These are phyloP conservation scores for Lepeophtheirus nordmannii DNA, from an alignment of 2,888 invertebrate genomes.

Conservation along the genomic window DNA sequence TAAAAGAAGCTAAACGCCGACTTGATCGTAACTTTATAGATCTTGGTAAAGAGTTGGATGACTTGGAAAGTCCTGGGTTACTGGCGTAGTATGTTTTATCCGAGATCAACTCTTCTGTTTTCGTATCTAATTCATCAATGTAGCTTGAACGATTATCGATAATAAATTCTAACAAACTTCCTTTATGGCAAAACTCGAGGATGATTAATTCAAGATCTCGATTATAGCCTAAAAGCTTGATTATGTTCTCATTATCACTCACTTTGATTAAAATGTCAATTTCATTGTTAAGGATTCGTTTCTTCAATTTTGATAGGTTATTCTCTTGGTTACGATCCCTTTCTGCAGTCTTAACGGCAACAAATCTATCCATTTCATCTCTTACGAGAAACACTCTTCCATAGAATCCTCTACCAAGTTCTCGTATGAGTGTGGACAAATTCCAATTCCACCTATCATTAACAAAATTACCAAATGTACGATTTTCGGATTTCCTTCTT, in stretches of 20 bases:
- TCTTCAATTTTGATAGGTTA: conserved; percentile 4
- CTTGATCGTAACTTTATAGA: background rate
- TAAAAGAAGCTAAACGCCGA: background rate
- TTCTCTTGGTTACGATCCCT: background rate
- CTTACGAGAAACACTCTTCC: conserved; percentile 5
- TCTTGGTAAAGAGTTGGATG: background rate
- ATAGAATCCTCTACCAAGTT: conserved; percentile 10
- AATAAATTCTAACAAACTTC: conserved; percentile 4
- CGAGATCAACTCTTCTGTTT: background rate
- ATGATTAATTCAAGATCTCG: background rate
- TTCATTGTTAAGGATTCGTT: conserved; percentile 14
- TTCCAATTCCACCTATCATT: conserved; percentile 15
- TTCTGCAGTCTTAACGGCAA: conserved; percentile 13
- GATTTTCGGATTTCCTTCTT: conserved; percentile 7
- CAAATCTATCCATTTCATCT: conserved; percentile 2
- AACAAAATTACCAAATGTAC: background rate
- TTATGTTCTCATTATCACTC: background rate
- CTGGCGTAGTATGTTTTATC: background rate
- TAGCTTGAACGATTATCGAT: background rate
- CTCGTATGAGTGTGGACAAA: conserved; percentile 5
- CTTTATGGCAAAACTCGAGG: conserved; percentile 12
- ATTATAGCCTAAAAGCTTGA: conserved; percentile 6
- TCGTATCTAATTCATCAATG: conserved; percentile 8
- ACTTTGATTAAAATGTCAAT: background rate
- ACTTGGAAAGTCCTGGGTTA: background rate